Evolutionary conservation across 2,888 invertebrate species (phyloP).

Genomic region (Julus scandinavius): DNA sequence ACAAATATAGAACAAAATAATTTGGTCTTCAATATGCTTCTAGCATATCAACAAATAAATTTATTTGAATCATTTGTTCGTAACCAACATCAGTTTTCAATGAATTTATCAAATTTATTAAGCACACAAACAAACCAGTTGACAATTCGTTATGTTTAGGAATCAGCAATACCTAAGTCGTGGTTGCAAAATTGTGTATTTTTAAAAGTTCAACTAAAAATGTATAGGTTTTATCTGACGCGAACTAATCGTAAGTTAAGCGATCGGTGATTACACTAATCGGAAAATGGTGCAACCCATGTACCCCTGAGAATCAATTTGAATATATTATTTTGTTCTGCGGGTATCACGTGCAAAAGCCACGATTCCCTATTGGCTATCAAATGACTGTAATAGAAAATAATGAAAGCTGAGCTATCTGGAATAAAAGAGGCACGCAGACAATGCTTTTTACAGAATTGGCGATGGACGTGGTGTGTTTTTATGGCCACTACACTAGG

Average conservation of each 20-base stretch:
- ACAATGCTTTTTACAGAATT: slow-evolving; percentile 18
- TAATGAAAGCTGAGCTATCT: slow-evolving; percentile 40
- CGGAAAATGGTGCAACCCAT: background rate
- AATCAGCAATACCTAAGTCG: no score
- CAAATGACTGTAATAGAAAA: slow-evolving; percentile 33
- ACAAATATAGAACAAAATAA: no score
- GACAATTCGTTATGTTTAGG: no score
- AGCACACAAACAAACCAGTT: no score
- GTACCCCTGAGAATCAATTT: background rate
- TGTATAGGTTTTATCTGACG: background rate
- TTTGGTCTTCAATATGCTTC: no score
- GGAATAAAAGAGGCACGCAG: background rate
- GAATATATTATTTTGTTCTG: background rate
- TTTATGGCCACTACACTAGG: slow-evolving; percentile 34
- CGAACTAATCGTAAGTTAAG: background rate
- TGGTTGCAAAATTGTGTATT: no score
- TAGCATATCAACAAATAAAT: no score
- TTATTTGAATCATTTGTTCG: no score
- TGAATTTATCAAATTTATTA: no score
- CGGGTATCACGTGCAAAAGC: slow-evolving; percentile 12
- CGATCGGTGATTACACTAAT: background rate
- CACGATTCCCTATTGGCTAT: background rate
- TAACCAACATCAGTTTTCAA: no score
- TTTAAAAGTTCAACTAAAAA: no score
- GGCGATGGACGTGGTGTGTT: slow-evolving; percentile 13